These are phyloP conservation scores for Bellardia pandia DNA, from an alignment of 2,888 invertebrate species.

Conservation along the genomic window DNA sequence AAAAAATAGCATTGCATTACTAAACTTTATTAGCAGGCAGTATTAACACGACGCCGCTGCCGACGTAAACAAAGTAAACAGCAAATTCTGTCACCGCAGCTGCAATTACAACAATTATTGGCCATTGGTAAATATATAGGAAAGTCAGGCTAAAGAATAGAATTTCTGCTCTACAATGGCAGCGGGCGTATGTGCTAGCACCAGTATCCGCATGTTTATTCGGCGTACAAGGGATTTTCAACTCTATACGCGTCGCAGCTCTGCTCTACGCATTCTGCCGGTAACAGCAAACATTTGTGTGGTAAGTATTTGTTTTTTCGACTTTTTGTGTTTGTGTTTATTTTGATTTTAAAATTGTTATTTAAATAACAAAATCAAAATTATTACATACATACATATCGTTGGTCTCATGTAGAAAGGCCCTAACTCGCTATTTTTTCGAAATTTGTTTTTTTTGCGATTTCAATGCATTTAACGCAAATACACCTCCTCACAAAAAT, in stretches of 20 bases:
- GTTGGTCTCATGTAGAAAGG: too few relatives aligned
- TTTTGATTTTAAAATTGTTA: slow-evolving; percentile 4
- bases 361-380: too few relatives aligned
- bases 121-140: not conserved
- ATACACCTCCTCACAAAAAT: too few relatives aligned
- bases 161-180: slow-evolving; percentile 84
- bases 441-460: too few relatives aligned
- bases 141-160: not conserved
- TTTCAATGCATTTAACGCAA: too few relatives aligned
- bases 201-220: slow-evolving; percentile 86
- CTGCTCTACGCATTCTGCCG: slow-evolving; percentile 82
- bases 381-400: too few relatives aligned
- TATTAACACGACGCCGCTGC: not conserved
- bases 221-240: slow-evolving; percentile 86
- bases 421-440: too few relatives aligned
- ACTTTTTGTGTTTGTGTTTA: not conserved
- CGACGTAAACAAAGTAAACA: not conserved
- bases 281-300: slow-evolving; percentile 63
- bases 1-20: not conserved
- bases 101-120: not conserved
- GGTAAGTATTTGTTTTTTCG: slow-evolving; percentile 53
- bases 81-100: not conserved
- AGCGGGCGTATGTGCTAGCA: slow-evolving; percentile 86
- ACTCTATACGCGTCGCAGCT: slow-evolving; percentile 78
- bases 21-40: slow-evolving; percentile 13